Base-by-base conservation (phyloP, 2,797 vertebrate genomes). In the Eidolon dupreanum region DNA sequence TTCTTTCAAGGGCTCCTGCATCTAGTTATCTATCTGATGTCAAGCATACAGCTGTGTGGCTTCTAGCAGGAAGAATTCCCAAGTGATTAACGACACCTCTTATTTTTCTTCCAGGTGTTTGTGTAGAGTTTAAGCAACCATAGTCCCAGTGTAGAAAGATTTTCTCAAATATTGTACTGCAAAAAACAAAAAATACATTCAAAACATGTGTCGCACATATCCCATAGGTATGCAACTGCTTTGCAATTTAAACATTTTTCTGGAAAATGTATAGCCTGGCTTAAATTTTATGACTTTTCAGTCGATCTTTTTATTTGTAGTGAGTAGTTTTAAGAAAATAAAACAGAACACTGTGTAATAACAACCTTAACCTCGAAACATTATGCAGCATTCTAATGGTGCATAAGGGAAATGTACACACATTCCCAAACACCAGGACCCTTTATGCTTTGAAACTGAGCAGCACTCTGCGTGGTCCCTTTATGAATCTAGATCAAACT, bases 201-300 rank as follows among this genome's bases (percentile, higher is more conserved):
- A 74, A 79, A 92, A 93, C 46, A 55, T 41, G 66, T 51, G 53
- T 92, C 74, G 17, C 5, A 36, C 2, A 3, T 36, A 70, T 38
- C 57, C 75, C 65, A 5, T 43, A 61, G 41, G 33, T 65, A 68
- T 51, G 24, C 59, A 31, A 61, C 38, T 78, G 36, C 43, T 88
- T 88, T 68, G 7, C 26, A 71, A 78, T 90, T 85, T 28, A 91
- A 73, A 63, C 65, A 8, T 55, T 87, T 95, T 86, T 91, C 70
- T 75, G 26, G 22, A 83, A 96, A 92, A 85, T 88, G 89, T 55
- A 87, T 46, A 94, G 43, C 43, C 38, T 75, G 66, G 31, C 28
- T 96, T 94, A 93, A 85, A 61, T 95, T 79, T 79, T 57, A 36
- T 94, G 74, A 10, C 49, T 68, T 94, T 79, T 85, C 53, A 85